Percentiles rank a stretch among this genome's conserved stretches.
phyloP scores from a whole-genome alignment of 2,797 vertebrate species.

The Parambassis ranga region DNA sequence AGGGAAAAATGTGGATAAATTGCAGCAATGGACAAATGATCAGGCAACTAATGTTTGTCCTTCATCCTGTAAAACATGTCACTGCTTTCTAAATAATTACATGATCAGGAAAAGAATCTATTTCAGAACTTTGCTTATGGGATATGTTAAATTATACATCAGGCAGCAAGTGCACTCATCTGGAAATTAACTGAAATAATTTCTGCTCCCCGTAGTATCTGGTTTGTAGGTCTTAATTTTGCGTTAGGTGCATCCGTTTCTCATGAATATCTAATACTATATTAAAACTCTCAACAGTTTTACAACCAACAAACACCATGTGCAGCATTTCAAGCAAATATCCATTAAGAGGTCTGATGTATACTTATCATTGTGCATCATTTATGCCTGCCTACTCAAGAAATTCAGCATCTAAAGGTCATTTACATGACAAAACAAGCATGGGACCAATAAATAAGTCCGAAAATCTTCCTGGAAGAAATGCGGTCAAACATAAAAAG shows the following conservation, averaged over 20 bases:
- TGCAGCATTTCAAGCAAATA: conserved; percentile 29
- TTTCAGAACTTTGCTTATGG: neutral
- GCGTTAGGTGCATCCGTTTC: conserved; percentile 24
- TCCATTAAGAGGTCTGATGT: conserved; percentile 19
- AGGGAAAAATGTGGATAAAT: conserved; percentile 43
- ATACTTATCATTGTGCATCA: conserved; percentile 38
- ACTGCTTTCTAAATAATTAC: neutral
- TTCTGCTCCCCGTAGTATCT: conserved; percentile 7
- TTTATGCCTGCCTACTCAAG: conserved; percentile 19
- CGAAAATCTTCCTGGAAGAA: neutral
- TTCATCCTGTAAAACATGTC: conserved; percentile 6
- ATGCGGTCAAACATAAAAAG: neutral
- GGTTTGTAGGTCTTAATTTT: conserved; percentile 3
- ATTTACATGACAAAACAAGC: conserved; percentile 18
- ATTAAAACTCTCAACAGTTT: conserved; percentile 31
- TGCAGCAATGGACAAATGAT: conserved; percentile 19
- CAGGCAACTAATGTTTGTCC: conserved; percentile 7
- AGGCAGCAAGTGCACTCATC: neutral
- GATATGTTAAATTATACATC: neutral
- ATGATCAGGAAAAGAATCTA: too few species aligned
- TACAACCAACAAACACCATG: neutral
- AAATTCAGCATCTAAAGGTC: conserved; percentile 38
- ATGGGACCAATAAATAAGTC: neutral
- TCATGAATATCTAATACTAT: conserved; percentile 43
- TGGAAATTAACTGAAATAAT: neutral